Evolutionary conservation across 2,888 invertebrate genomes (phyloP), one percentile per base, ranked within the genome.

Genomic region (Drosophila meridionalis): DNA sequence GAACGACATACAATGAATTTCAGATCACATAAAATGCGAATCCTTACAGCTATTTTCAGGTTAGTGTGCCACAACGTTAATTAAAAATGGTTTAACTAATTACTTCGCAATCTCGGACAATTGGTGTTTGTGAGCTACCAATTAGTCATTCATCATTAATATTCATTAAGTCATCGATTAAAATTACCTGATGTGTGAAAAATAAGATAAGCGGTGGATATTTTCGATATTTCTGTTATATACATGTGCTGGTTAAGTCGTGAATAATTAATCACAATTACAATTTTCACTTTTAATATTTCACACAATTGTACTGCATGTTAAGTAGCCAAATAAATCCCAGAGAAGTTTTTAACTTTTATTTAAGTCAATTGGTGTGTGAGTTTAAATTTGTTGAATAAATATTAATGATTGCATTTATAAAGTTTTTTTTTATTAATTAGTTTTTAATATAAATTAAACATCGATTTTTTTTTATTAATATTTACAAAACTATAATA

Each of bases 151-250:
- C 50, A 47, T 43, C 50, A 79, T 73, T 70, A 66, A 73, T 64
- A 69, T 75, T 48, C 57, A 73, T 76, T 78, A 57, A 57, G 45
- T 65, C 76, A 73, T 76, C 57, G 73, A 66, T 76, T 59, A 55
- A 50, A 64, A 70, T 67, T 76, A 63, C 38, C 47, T 43, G 52
- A 47, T 68, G 14, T 45, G 47, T 63, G 60, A n/a, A 52, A 58
- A 65, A 52, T 4, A 53, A 34, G 36, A 42, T 65, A 50, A 36
- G 40, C 59, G 38, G 36, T 45, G 50, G 45, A 62, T 48, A 52
- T 47, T 43, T 52, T n/a, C 30, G 30, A 43, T 38, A 20, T 50
- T 34, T 52, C 20, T 7, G 3, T 4, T 61, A 47, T 45, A 58
- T 56, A 14, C 20, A 36, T 42, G 8, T 26, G 40, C 53, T 11